Evolutionary conservation across 2,888 invertebrate species (phyloP), one percentile per base, ranked within the genome.

Genomic region (Entomobrya proxima): DNA sequence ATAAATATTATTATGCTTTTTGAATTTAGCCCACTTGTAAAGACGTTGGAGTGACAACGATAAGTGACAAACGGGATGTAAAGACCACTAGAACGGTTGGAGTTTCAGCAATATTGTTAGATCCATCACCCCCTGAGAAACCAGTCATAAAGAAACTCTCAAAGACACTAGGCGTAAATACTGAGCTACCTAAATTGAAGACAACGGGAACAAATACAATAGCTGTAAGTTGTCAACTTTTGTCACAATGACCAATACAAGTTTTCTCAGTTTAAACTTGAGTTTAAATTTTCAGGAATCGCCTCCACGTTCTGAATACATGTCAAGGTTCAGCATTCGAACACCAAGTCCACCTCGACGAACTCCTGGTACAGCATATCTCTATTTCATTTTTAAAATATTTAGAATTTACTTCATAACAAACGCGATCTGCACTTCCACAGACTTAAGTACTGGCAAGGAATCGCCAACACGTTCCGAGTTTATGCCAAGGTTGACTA

Each of bases 1-100:
- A 9, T 37, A 21, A 55, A n/a, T 9, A 5, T 24, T 37, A 55
- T 61, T 15, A 21, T 61, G 6, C n/a, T n/a, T 69, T n/a, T 61
- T 67, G 52, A 27, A n/a, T 80, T 7, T 50, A 89, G 89, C 89
- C 89, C 1, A 85, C 61, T 24, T 79, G 72, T 0, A 85, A 87
- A 32, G 89, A 89, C 27, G 61, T 80, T 15, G 87, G 86, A 18
- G 77, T 86, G 21, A 77, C 85, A 11, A 83, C 77, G 0, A 4
- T 67, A 9, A 35, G 32, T 4, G 86, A 86, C 11, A 64, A 30
- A 24, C 69, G 77, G 35, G 79, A 79, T 24, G 47, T 78, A 21
- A 88, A 86, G 61, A 35, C 55, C 9, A 61, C 67, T 7, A 86
- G 87, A 74, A 64, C 83, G 11, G 30, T 88, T 67, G 89, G 89